phyloP scores from a whole-genome alignment of 2,797 vertebrate species.

The Pseudochirops corinnae region DNA sequence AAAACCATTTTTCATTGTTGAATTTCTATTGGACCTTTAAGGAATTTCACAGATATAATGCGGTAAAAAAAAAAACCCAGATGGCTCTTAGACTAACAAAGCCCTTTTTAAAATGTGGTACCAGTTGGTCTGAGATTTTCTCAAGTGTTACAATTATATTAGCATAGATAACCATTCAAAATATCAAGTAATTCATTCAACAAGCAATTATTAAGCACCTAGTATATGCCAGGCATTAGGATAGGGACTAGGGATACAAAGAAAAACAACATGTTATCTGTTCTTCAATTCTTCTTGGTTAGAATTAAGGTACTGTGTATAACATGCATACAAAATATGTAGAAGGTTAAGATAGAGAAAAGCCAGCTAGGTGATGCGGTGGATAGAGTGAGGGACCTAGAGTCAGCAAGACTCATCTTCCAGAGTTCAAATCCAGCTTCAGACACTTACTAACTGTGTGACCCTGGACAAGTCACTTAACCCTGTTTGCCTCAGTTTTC shows the following conservation, averaged over 20 bases:
- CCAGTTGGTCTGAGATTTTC: slow-evolving; percentile 15
- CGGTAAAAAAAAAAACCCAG: slow-evolving; percentile 45
- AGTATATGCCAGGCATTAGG: neutral
- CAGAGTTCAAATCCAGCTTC: no score
- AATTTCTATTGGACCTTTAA: slow-evolving; percentile 50
- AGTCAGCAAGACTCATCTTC: neutral
- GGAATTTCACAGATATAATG: slow-evolving; percentile 35
- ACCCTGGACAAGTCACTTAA: no score
- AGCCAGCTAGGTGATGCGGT: neutral
- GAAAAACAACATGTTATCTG: neutral
- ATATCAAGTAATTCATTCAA: neutral
- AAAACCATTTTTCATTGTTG: slow-evolving; percentile 40
- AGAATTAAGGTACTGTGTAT: neutral
- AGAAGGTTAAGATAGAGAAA: neutral
- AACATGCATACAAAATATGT: neutral
- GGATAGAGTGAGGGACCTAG: neutral
- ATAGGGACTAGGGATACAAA: neutral
- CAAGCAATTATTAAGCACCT: neutral
- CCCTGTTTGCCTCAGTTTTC: no score
- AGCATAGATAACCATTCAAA: slow-evolving; percentile 14
- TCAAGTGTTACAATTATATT: slow-evolving; percentile 15
- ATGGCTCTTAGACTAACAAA: slow-evolving; percentile 36
- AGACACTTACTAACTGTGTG: neutral
- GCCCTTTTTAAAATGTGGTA: slow-evolving; percentile 3
- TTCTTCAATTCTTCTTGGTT: neutral